Percentiles rank a stretch among this genome's conserved stretches.
Evolutionary conservation across 2,888 invertebrate genomes (phyloP).

Genomic region (Leucophora obtusa): DNA sequence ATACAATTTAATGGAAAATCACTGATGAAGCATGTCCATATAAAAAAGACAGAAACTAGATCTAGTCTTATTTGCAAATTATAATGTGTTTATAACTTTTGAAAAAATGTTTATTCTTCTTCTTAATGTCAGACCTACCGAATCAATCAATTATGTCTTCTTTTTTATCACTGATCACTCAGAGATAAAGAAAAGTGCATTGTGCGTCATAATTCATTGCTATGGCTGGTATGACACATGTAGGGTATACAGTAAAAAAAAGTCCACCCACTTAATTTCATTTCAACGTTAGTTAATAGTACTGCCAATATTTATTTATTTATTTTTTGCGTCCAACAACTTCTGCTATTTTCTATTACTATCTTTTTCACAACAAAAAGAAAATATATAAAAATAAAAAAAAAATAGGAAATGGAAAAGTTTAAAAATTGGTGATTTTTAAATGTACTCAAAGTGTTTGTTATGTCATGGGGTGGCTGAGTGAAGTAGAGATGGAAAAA

Average conservation of each 20-base stretch:
- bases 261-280: constrained; percentile 54
- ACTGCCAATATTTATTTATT: constrained; percentile 33
- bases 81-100: too few species aligned
- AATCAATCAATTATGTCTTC: too few species aligned
- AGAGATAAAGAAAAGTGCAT: too few species aligned
- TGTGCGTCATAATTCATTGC: too few species aligned
- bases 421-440: constrained; percentile 44
- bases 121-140: too few species aligned
- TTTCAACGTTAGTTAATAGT: constrained; percentile 27
- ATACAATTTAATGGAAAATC: too few species aligned
- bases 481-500: not conserved
- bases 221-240: too few species aligned
- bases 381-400: not conserved
- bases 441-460: constrained; percentile 50
- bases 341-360: constrained; percentile 48
- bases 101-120: too few species aligned
- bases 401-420: constrained; percentile 59
- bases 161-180: too few species aligned
- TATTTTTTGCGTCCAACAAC: constrained; percentile 25
- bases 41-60: too few species aligned
- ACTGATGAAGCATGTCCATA: too few species aligned
- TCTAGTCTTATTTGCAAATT: too few species aligned
- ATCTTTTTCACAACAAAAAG: constrained; percentile 20
- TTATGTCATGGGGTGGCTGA: not conserved
- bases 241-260: not conserved